Evolutionary conservation across 2,888 invertebrate species (phyloP), one percentile per base, ranked within the genome.

Genomic region (Tenthredo livida): DNA sequence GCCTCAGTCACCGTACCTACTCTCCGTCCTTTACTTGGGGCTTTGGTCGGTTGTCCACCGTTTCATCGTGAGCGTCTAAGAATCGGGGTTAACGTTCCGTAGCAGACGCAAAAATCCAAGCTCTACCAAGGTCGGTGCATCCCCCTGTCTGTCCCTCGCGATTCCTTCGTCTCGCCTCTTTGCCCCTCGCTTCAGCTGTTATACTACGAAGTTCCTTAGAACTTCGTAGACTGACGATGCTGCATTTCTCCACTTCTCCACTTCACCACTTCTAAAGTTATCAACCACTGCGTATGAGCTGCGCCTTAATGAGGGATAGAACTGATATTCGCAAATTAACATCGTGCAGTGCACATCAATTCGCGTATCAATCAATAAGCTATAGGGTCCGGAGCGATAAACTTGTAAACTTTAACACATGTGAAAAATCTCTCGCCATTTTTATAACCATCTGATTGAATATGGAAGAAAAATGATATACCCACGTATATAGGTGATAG

Each of bases 21-120:
- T 25, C 61, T 61, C 12, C 61, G 25, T 25, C 25, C 61, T 61
- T 61, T 61, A 12, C 61, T 61, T 4, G 12, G 25, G 25, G 12
- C 21, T 21, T 61, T 25, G 61, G 25, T 25, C n/a, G 37, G 37
- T 70, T 70, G 70, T 70, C 37, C 70, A 33, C 70, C 67, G 67
- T 21, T 73, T 43, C 33, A 77, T 29, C 10, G 17, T 15, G 54
- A 29, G 12, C n/a, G 50, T 25, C 40, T 40, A 21, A 21, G 58
- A 54, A 37, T 25, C 61, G 80, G 80, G 80, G 58, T 80, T 50
- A 80, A 80, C 80, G 80, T 80, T 58, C 80, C 61, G 17, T 21
- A 40, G 58, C 80, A 80, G 80, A 80, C 80, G 80, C 58, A 80
- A 80, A 80, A 80, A 80, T 80, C 80, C 80, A 80, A 80, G 29